Evolutionary conservation across 2,888 invertebrate genomes (phyloP).

Genomic region (Xestia sexstrigata): DNA sequence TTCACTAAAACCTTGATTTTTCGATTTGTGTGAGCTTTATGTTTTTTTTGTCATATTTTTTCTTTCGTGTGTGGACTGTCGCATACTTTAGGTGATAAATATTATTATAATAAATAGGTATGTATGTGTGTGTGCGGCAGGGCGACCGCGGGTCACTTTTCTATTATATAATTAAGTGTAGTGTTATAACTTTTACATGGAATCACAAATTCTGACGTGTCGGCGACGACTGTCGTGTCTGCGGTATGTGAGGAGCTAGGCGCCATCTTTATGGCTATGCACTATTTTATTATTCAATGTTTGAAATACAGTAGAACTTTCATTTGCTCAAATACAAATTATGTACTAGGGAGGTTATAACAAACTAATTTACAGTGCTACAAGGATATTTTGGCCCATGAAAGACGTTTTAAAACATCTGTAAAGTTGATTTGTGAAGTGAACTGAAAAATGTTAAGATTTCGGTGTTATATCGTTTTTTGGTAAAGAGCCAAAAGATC

Average conservation of each 20-base stretch:
- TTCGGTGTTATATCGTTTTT: neutral
- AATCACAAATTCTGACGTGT: conserved; percentile 86
- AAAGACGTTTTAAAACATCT: neutral
- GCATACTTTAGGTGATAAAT: conserved; percentile 78
- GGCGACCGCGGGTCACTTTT: conserved; percentile 83
- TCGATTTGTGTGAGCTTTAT: conserved; percentile 68
- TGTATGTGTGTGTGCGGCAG: conserved; percentile 75
- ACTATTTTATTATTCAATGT: conserved; percentile 50
- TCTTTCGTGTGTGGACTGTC: conserved; percentile 72
- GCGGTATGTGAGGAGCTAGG: conserved; percentile 57
- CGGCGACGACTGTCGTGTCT: conserved; percentile 76
- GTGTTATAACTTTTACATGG: conserved; percentile 88
- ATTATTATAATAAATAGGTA: conserved; percentile 68
- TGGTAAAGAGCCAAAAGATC: neutral
- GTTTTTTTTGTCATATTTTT: conserved; percentile 60
- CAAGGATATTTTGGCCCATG: neutral
- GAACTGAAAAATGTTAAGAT: neutral
- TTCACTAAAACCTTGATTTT: conserved; percentile 52
- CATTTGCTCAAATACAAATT: conserved; percentile 65
- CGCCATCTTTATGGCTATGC: conserved; percentile 57
- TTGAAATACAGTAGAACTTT: conserved; percentile 60
- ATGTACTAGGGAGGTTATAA: conserved; percentile 49
- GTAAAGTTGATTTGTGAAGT: neutral
- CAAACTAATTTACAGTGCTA: conserved; percentile 13
- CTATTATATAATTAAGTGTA: conserved; percentile 88